A percentile compares a stretch with the other conserved stretches of the same genome.
Evolutionary conservation across 2,888 invertebrate species (phyloP).

Genomic region (Anoplius nigerrimus): DNA sequence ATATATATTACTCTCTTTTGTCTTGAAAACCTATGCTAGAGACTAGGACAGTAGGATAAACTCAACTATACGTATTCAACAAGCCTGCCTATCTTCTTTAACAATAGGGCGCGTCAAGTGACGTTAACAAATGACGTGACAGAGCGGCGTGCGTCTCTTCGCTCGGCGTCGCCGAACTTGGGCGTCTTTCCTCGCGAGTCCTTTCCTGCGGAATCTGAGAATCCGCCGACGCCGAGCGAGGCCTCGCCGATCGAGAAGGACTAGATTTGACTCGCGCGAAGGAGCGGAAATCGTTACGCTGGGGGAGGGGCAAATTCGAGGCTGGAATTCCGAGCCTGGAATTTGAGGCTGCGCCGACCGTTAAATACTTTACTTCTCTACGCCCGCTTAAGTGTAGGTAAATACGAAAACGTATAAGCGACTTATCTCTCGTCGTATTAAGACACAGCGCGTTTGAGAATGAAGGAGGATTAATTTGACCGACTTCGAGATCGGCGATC

Average conservation of each 20-base stretch:
- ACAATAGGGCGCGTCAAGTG: neutral
- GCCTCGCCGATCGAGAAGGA: conserved; percentile 4
- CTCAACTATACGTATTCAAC: conserved; percentile 14
- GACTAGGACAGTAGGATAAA: conserved; percentile 12
- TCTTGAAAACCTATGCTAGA: conserved; percentile 7
- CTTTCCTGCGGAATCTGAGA: neutral
- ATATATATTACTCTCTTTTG: neutral
- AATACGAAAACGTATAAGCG: conserved; percentile 54
- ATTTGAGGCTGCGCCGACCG: conserved; percentile 13
- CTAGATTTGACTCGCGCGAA: conserved; percentile 26
- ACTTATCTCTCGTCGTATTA: conserved; percentile 32
- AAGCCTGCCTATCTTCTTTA: conserved; percentile 7
- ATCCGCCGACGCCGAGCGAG: neutral
- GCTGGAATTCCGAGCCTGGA: neutral
- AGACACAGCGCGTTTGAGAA: conserved; percentile 19
- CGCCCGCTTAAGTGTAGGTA: conserved; percentile 36
- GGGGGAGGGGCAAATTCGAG: too few species aligned
- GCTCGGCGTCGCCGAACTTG: conserved; percentile 14
- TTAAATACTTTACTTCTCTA: conserved; percentile 23
- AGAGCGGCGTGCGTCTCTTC: conserved; percentile 14
- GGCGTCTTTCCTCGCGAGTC: too few species aligned
- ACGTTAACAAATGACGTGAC: conserved; percentile 14
- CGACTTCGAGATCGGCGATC: neutral
- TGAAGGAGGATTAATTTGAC: conserved; percentile 8
- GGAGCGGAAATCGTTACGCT: neutral